These are phyloP conservation scores for Litocranius walleri DNA, from an alignment of 2,113 vertebrate species.

Conservation along the genomic window DNA sequence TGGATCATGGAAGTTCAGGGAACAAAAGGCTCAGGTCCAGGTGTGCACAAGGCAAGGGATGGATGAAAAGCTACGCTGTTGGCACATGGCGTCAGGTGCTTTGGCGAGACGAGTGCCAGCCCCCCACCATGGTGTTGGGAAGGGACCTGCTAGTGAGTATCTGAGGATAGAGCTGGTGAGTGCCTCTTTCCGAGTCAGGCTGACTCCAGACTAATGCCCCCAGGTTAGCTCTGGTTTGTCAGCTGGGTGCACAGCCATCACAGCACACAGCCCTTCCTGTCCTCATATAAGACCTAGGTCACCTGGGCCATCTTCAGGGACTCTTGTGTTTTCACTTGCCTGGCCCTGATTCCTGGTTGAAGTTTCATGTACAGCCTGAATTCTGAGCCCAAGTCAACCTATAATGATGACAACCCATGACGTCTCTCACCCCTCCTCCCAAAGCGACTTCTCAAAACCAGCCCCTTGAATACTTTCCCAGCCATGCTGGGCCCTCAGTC, in stretches of 20 bases:
- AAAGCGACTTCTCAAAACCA: not conserved
- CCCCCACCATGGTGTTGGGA: too few relatives aligned
- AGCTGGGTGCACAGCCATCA: too few relatives aligned
- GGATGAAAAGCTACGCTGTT: not conserved
- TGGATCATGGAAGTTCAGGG: not conserved
- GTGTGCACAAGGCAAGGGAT: not conserved
- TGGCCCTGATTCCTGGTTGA: not conserved
- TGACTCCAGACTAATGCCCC: not conserved
- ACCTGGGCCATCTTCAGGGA: not conserved
- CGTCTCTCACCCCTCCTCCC: not conserved
- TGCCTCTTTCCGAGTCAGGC: not conserved
- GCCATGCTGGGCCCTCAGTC: not conserved
- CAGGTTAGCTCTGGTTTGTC: not conserved
- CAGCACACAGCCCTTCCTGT: not conserved
- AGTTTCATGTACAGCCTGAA: not conserved
- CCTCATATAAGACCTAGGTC: not conserved
- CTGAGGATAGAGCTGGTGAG: fast-evolving
- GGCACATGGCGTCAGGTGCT: fast-evolving
- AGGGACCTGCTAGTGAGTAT: not conserved
- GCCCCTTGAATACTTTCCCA: not conserved
- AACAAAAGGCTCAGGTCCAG: not conserved
- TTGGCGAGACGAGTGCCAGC: not conserved
- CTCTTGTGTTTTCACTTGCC: not conserved
- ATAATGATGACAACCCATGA: not conserved
- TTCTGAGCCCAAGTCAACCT: not conserved